Base-by-base conservation (phyloP, 1,140 invertebrate species). In the Onthophagus taurus region DNA sequence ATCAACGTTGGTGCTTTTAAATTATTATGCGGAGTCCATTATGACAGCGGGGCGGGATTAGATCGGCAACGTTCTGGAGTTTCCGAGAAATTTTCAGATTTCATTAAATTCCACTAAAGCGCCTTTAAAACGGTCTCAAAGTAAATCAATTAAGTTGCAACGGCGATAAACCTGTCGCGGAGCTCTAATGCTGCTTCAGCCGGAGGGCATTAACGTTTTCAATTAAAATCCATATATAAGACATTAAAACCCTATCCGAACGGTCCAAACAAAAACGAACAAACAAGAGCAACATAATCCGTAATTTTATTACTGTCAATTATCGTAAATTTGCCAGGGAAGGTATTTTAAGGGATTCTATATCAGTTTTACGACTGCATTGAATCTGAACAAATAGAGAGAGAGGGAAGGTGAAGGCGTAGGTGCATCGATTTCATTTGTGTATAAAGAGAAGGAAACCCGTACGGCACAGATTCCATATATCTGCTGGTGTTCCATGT, bases 301-400 rank as follows among this genome's bases (percentile, higher is more conserved):
- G 31, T 39, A 48, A 48, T 53, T 55, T 55, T 55, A 55, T 53
- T 55, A 46, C 44, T 41, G 20, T 43, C 53, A 52, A 53, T 53
- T 51, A 49, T 51, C 53, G 51, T 55, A 55, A 55, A 55, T 45
- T 53, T 39, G 48, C 45, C n/a, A 49, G 18, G 26, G 41, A 49
- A 55, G 51, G 47, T 48, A 51, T 48, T 53, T 53, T 51, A 49
- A 53, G 50, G 48, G 53, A 33, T 49, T 50, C 42, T 52, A 47
- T 48, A 48, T 48, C 50, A 42, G 47, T 52, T 54, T 54, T 52
- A 54, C 48, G 51, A 50, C 36, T 21, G 44, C 48, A 44, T 46
- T 33, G 45, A 49, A 50, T 47, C 47, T 23, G 48, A 52, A 45
- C 38, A 49, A 53, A 52, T 48, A 49, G 42, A 33, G 43, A n/a